Base-by-base conservation (phyloP, 2,797 vertebrate genomes). In the Paguma larvata region DNA sequence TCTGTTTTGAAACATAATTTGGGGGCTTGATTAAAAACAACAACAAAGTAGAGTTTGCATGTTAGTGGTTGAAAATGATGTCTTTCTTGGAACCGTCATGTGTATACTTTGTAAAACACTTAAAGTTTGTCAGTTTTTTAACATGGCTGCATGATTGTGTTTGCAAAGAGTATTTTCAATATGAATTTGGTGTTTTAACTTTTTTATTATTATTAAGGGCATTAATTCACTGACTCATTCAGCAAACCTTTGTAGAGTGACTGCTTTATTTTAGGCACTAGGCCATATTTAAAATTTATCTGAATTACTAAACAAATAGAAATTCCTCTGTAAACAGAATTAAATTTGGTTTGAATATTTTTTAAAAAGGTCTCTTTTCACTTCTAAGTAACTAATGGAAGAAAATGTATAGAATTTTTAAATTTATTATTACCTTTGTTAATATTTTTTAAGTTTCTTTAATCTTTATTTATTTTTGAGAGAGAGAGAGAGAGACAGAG, bases 161-260 rank as follows among this genome's bases (percentile, higher is more conserved):
- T 53, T 80, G 27, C 10, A 6, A 8, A 32, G 6, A 12, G 7
- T 73, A 8, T 46, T 94, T 97, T 89, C 46, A 23, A 23, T 79
- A 38, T 73, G 13, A 97, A 72, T 93, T 88, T 79, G 15, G 8
- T 38, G 15, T 87, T 90, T 73, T 87, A 23, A 93, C 53, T 80
- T 75, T 27, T 65, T 32, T 77, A 27, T 75, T 73, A 32, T 70
- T 48, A 11, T 62, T 75, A 62, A 80, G 23, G 34, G 5, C 12
- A 59, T 84, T 79, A 91, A 75, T 75, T 85, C 25, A 79, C 2
- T n/a, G 10, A 95, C 41, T 95, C 25, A 70, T 67, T 85, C 63
- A 89, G 14, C 89, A 89, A 89, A 46, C 0, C 27, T 83, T 91
- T 86, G 67, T 12, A 73, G n/a, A 75, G 68, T 13, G 5, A 12